A percentile compares a stretch with the other conserved stretches of the same genome.
phyloP scores from a whole-genome alignment of 1,140 invertebrate genomes.

The Cyclargus thomasi region DNA sequence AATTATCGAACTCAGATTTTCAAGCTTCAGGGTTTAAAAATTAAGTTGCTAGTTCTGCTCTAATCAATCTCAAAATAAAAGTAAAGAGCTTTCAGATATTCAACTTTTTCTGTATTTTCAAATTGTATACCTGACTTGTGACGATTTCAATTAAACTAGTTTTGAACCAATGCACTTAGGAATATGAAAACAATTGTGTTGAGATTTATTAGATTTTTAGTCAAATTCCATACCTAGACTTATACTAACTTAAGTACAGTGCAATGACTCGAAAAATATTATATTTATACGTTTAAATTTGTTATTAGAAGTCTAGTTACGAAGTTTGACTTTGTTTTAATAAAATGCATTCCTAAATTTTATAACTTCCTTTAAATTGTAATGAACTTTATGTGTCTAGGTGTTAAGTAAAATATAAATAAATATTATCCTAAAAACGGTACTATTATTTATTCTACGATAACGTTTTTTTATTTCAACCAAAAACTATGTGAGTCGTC shows the following conservation, averaged over 20 bases:
- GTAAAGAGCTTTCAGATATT: background rate
- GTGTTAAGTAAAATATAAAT: slow-evolving; percentile 8
- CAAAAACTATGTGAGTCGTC: no score
- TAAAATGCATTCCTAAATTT: background rate
- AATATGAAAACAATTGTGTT: background rate
- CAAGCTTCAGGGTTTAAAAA: no score
- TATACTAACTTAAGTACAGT: no score
- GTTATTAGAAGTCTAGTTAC: background rate
- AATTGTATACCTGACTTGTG: background rate
- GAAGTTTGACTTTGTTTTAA: background rate
- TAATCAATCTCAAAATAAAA: no score
- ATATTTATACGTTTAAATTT: no score
- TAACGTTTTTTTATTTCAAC: no score
- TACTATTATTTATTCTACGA: background rate
- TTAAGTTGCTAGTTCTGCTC: no score
- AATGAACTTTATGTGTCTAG: background rate
- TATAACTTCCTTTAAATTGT: background rate
- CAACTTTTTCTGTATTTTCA: background rate
- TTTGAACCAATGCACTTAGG: background rate
- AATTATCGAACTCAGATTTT: background rate
- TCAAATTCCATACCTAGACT: background rate
- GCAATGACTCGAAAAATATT: no score
- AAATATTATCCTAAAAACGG: background rate
- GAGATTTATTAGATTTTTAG: background rate
- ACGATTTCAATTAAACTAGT: background rate